phyloP scores from a whole-genome alignment of 2,888 invertebrate genomes.

The Yponomeuta sedellus region DNA sequence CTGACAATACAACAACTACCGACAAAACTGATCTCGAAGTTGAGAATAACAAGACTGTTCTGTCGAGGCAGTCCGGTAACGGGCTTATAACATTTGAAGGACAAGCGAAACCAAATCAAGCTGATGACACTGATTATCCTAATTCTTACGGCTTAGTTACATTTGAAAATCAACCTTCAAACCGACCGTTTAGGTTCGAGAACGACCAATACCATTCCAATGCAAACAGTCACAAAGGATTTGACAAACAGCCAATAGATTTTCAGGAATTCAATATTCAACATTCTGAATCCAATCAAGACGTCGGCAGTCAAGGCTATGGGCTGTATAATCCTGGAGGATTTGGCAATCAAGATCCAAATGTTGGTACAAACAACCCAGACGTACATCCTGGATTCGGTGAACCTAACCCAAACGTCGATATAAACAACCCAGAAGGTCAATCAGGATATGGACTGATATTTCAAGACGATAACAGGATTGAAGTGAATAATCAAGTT shows the following conservation, averaged over 20 bases:
- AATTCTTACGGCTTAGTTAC: slow-evolving; percentile 17
- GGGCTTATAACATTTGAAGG: slow-evolving; percentile 28
- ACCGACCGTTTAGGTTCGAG: slow-evolving; percentile 7
- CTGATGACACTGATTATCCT: neutral
- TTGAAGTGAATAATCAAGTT: slow-evolving; percentile 20
- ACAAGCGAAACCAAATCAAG: slow-evolving; percentile 5
- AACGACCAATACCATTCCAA: slow-evolving; percentile 1
- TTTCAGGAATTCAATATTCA: neutral
- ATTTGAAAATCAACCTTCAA: slow-evolving; percentile 14
- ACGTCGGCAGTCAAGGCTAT: neutral
- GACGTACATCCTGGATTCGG: neutral
- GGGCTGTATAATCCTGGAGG: neutral
- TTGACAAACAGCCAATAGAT: neutral
- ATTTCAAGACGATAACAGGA: slow-evolving; percentile 30
- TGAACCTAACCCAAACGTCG: neutral
- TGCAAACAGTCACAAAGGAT: neutral
- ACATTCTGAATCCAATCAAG: neutral
- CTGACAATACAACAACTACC: neutral
- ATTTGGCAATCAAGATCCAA: slow-evolving; percentile 2
- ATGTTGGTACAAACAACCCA: neutral
- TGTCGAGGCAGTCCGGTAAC: slow-evolving; percentile 23
- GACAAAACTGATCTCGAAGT: neutral
- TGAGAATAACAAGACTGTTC: neutral
- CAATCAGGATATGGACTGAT: slow-evolving; percentile 14
- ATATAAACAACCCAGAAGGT: neutral